Conservation (phyloP, 1,140 invertebrate genomes). For the Samia ricini region DNA sequence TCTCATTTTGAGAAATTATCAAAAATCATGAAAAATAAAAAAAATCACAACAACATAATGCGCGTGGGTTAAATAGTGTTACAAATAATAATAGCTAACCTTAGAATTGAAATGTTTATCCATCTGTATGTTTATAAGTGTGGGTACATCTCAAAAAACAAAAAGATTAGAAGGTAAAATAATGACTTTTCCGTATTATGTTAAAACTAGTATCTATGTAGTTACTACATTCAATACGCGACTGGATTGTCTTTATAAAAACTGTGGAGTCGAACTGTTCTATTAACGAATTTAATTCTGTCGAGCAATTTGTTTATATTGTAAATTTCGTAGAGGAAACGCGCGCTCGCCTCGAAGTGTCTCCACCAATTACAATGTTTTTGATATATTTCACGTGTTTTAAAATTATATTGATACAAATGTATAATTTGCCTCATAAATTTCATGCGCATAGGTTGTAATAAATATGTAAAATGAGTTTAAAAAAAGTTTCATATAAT, state of each 20-base stretch:
- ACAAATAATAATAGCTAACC: too few species aligned
- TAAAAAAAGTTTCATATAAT: background rate
- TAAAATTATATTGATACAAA: too few species aligned
- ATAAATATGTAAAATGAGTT: background rate
- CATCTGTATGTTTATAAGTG: too few species aligned
- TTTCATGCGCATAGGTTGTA: background rate
- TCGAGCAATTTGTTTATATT: background rate
- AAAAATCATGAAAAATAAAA: too few species aligned
- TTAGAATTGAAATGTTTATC: too few species aligned
- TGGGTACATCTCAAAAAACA: too few species aligned
- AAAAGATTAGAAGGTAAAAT: background rate
- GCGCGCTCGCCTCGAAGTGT: background rate
- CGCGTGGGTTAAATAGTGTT: too few species aligned
- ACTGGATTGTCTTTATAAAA: background rate
- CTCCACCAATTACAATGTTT: background rate
- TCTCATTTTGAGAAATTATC: too few species aligned
- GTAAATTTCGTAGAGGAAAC: background rate
- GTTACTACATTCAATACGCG: background rate
- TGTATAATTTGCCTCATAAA: background rate
- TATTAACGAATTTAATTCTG: background rate
- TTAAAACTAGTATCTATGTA: background rate
- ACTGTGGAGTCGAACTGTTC: background rate
- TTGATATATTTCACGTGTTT: too few species aligned
- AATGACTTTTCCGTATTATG: background rate
- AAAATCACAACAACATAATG: too few species aligned